Evolutionary conservation across 53 echinoderm and acorn worm species (phyloP), one percentile per base, ranked within the genome.

Genomic region (Paelopatides confundens): DNA sequence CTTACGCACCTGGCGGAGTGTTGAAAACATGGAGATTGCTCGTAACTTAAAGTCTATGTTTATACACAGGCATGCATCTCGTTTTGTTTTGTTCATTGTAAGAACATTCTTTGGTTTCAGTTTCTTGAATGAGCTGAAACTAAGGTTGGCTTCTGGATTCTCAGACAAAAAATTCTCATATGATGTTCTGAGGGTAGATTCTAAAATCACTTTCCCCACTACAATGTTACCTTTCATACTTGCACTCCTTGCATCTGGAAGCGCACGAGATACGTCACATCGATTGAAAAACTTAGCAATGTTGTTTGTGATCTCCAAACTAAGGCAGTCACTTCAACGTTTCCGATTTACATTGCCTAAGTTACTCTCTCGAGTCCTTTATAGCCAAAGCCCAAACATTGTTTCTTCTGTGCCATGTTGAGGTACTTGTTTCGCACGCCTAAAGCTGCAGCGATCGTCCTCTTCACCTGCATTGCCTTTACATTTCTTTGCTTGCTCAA

Each of bases 181-280:
- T 35, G 79, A 66, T 34, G 63, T 79, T 32, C 34, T 71, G 31
- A 85, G 30, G 6, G 85, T 66, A 31, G 62, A 46, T 36, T 76
- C 87, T 74, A 87, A 58, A 34, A 87, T 62, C 62, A 71, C 71
- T 23, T 71, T 70, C 37, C 87, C 38, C 10, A 34, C 53, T 35
- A 74, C 74, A 35, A 29, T 71, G 17, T 35, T 58, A 33, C 74
- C 87, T 52, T 34, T 58, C 35, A 50, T 87, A 62, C 52, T 78
- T 62, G 88, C 76, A 71, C 87, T 87, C 39, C 37, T 71, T 87
- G 87, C 87, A 71, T 87, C 87, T n/a, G 62, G 87, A n/a, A 87
- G 87, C 11, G 49, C 71, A n/a, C 87, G 21, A 54, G 87, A 87
- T 14, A 71, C 71, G 36, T 87, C 76, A 23, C 77, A 76, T 64